Evolutionary conservation across 1,140 invertebrate species (phyloP), one percentile per base, ranked within the genome.

Genomic region (Belonocnema kinseyi): DNA sequence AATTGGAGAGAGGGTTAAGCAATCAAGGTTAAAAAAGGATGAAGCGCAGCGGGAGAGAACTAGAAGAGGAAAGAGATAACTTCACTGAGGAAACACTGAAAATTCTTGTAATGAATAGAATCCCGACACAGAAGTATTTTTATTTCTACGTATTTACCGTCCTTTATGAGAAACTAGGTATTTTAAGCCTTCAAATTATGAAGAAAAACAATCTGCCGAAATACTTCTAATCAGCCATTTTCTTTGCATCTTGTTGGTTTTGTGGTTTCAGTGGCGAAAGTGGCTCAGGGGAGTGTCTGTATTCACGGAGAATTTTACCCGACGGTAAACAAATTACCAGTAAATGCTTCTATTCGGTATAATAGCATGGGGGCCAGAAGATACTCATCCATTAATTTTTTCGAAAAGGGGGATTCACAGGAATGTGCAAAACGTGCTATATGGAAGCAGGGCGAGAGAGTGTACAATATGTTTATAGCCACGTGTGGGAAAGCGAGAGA

Each of bases 371-470:
- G n/a, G 26, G 61, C 7, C 26, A 66, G n/a, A 19, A 16, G 53
- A 46, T 40, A 17, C 5, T 56, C 19, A n/a, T n/a, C 3, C 58
- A 40, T 46, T 14, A 40, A 46, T 66, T 66, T 66, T 26, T 8
- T 16, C 6, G 54, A 7, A 16, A 7, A 66, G 40, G 61, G 61
- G 3, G 21, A 66, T 66, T 66, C 26, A n/a, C 61, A 66, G 61
- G 61, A 66, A 66, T 66, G 61, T 26, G 33, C 13, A 13, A 40
- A 66, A 66, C 61, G 61, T 66, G 61, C 61, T 33, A 66, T 12
- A 66, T 66, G 61, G 14, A 66, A 14, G 13, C 13, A 66, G 61
- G 26, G 58, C 58, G 58, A 56, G 54, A 14, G 14, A 26, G n/a
- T 66, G 33, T 66, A 14, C 10, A 26, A 40, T 66, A 16, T 66